Percentiles rank a stretch among this genome's conserved stretches.
These are phyloP conservation scores for Beris morrisii DNA, from an alignment of 2,888 invertebrate species.

Conservation along the genomic window DNA sequence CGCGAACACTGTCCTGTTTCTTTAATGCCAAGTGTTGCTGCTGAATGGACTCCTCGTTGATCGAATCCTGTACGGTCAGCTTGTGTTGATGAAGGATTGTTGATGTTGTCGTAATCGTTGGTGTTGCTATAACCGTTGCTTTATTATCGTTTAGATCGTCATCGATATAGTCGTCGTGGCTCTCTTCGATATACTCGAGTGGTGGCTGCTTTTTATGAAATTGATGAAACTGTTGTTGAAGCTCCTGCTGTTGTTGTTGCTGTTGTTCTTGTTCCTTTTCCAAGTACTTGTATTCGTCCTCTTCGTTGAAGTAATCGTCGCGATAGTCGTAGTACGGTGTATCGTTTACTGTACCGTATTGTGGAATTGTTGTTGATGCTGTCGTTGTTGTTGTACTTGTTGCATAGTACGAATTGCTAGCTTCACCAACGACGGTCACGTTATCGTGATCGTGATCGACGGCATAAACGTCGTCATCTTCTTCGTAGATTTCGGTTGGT, in stretches of 20 bases:
- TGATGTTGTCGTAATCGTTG: constrained; percentile 30
- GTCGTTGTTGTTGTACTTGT: constrained; percentile 5
- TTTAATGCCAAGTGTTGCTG: constrained; percentile 40
- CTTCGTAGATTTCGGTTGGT: constrained; percentile 51
- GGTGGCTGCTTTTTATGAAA: constrained; percentile 42
- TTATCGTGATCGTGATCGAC: constrained; percentile 2
- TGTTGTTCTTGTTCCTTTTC: constrained; percentile 48
- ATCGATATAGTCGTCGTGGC: constrained; percentile 48
- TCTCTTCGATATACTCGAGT: constrained; percentile 46
- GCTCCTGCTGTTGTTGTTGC: constrained; percentile 7
- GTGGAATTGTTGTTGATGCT: constrained; percentile 39
- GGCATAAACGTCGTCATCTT: constrained; percentile 50
- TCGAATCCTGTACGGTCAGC: constrained; percentile 51
- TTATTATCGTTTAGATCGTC: constrained; percentile 52
- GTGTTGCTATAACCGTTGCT: constrained; percentile 39
- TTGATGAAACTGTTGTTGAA: constrained; percentile 7
- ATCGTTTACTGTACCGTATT: constrained; percentile 33
- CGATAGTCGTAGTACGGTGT: constrained; percentile 51
- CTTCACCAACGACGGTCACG: not conserved
- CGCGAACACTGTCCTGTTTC: constrained; percentile 42
- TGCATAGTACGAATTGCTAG: constrained; percentile 46
- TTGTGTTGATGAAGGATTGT: constrained; percentile 43
- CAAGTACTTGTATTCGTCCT: constrained; percentile 55
- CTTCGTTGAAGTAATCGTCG: constrained; percentile 56
- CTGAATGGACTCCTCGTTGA: constrained; percentile 44